Base-by-base conservation (phyloP, 2,888 invertebrate species). In the Napeogenes sylphis region DNA sequence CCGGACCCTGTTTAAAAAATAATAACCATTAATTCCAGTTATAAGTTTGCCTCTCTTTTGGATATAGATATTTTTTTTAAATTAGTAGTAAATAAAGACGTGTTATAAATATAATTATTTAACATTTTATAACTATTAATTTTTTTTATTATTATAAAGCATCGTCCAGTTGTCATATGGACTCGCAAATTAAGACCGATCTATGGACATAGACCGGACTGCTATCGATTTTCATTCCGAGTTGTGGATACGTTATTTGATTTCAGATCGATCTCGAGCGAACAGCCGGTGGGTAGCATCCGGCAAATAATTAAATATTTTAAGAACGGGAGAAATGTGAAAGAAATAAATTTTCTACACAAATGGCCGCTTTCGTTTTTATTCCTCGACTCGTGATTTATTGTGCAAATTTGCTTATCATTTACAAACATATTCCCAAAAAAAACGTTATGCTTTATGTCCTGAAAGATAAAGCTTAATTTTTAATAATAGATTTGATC, bases 221-320 rank as follows among this genome's bases (percentile, higher is more conserved):
- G 12, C n/a, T 55, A 55, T 35, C 6, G n/a, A 55, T 55, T 35
- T 55, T 8, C 55, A 55, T 32, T 33, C 32, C 14, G 5, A 13
- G 14, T 35, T 14, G n/a, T n/a, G 55, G 55, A 33, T 33, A 33
- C n/a, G 38, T 35, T 55, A 51, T 51, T 51, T 51, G 30, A 51
- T 51, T 30, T 51, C 30, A 30, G 30, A 81, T 83, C 82, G 81
- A 81, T 83, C 80, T 78, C 73, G 75, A 81, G 75, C 75, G 73
- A 69, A 78, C 75, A 78, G 76, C 74, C 76, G 75, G 73, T 77
- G 68, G 75, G 73, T 77, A 78, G 78, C 82, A 85, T 87, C 86
- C 84, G 85, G 81, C 81, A 79, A 86, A 86, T 86, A 87, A 88
- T 87, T 87, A 87, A 86, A 87, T 86, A 79, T 85, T 85, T 79